phyloP scores from a whole-genome alignment of 30 jellyfish, hydroid and myxozoan genomes.

The Hydractinia symbiolongicarpus region DNA sequence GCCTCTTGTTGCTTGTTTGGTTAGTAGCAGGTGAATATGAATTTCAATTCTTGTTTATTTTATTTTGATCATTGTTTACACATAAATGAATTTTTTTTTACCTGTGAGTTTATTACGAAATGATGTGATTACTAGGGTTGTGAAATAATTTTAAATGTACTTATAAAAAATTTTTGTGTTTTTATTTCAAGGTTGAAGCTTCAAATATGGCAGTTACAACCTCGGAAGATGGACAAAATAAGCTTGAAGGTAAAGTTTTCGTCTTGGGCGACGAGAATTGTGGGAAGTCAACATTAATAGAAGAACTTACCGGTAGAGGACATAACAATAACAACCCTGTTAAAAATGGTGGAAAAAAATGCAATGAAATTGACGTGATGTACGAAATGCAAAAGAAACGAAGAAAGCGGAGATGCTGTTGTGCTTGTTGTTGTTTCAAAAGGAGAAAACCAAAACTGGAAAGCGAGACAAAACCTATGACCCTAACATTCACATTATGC shows the following conservation, averaged over 20 bases:
- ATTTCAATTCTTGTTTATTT: too few relatives aligned
- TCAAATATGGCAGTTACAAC: too few relatives aligned
- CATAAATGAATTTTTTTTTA: too few relatives aligned
- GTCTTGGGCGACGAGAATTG: slow-evolving; percentile 19
- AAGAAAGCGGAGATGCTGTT: not conserved
- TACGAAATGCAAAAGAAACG: not conserved
- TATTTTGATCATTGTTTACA: too few relatives aligned
- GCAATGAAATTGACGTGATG: not conserved
- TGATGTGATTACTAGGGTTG: too few relatives aligned
- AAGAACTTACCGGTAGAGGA: slow-evolving; percentile 11
- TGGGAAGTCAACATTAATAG: slow-evolving; percentile 6
- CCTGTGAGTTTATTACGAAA: too few relatives aligned
- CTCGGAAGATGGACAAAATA: not conserved
- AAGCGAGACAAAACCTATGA: not conserved
- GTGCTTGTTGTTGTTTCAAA: slow-evolving; percentile 10
- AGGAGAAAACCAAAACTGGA: not conserved
- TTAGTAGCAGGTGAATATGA: too few relatives aligned
- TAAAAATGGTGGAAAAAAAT: not conserved
- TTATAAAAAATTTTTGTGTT: too few relatives aligned
- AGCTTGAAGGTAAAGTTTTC: slow-evolving; percentile 4
- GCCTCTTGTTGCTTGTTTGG: too few relatives aligned
- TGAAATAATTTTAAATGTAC: too few relatives aligned
- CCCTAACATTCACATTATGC: not conserved
- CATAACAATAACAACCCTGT: not conserved
- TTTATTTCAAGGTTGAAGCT: too few relatives aligned